A percentile compares a stretch with the other conserved stretches of the same genome.
These are phyloP conservation scores for Brachystomella parvula DNA, from an alignment of 1,140 invertebrate genomes.

Conservation along the genomic window DNA sequence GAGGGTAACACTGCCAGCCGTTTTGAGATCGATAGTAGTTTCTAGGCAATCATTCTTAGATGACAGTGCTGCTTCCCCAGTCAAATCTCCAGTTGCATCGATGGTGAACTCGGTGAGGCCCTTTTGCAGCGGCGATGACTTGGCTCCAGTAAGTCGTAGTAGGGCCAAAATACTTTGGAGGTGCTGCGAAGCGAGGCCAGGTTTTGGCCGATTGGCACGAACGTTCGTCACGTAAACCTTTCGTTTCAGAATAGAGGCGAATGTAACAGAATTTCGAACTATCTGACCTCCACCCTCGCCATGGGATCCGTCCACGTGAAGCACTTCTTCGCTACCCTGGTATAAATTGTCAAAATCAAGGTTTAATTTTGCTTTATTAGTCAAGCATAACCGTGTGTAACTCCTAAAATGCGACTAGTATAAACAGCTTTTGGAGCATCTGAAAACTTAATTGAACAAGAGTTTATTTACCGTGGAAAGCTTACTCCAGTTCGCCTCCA, in stretches of 20 bases:
- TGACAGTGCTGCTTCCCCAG: neutral
- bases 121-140: conserved; percentile 16
- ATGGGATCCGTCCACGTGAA: conserved; percentile 29
- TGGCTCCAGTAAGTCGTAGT: conserved; percentile 22
- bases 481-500: too few species aligned
- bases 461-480: too few species aligned
- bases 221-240: conserved; percentile 26
- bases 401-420: too few species aligned
- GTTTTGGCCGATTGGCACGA: conserved; percentile 31
- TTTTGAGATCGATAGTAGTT: conserved; percentile 33
- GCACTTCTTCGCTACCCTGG: neutral
- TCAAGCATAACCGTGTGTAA: too few species aligned
- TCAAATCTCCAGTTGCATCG: conserved; percentile 15
- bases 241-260: conserved; percentile 19
- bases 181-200: conserved; percentile 34
- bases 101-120: conserved; percentile 22
- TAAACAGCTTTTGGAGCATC: too few species aligned
- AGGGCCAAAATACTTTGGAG: conserved; percentile 33
- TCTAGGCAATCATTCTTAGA: neutral
- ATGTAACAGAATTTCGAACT: conserved; percentile 30
- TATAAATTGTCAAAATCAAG: too few species aligned
- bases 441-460: too few species aligned
- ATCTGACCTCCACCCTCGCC: conserved; percentile 37
- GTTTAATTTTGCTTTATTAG: too few species aligned
- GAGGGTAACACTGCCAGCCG: conserved; percentile 31